phyloP scores from a whole-genome alignment of 2,113 vertebrate species.

The Amphiprion ocellaris region DNA sequence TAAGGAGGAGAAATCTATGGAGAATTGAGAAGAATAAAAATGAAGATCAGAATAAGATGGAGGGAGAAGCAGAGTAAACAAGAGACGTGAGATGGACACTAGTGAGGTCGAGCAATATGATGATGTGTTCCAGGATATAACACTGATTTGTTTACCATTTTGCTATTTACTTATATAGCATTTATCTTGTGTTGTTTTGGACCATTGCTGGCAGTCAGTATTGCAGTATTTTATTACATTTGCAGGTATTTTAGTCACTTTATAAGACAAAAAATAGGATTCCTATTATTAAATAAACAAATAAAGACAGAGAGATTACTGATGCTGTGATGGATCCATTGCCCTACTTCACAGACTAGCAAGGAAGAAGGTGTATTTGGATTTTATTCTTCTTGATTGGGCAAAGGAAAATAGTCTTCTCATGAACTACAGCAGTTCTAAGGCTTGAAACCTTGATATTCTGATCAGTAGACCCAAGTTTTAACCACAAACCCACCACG shows the following conservation, averaged over 20 bases:
- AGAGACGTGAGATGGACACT: constrained; percentile 11
- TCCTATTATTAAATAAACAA: too few species aligned
- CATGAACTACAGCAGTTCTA: too few species aligned
- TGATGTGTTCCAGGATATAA: neutral
- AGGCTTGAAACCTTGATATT: too few species aligned
- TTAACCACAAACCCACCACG: too few species aligned
- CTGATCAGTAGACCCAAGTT: too few species aligned
- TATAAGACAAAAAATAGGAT: too few species aligned
- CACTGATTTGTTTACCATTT: neutral
- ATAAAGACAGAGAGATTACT: neutral
- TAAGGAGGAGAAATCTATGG: constrained; percentile 3
- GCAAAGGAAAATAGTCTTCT: too few species aligned
- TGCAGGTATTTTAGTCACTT: too few species aligned
- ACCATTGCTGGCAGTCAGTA: neutral
- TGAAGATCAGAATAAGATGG: constrained; percentile 8
- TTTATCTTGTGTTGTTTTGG: neutral
- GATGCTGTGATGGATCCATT: too few species aligned
- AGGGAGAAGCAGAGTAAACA: constrained; percentile 30
- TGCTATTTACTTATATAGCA: neutral
- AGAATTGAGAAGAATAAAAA: constrained; percentile 16
- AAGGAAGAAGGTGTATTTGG: too few species aligned
- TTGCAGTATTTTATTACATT: neutral
- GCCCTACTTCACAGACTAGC: too few species aligned
- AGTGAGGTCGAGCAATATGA: neutral
- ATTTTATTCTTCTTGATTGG: too few species aligned